Percentiles rank a stretch among this genome's conserved stretches.
Evolutionary conservation across 2,797 vertebrate genomes (phyloP).

Genomic region (Galagoides demidoff): DNA sequence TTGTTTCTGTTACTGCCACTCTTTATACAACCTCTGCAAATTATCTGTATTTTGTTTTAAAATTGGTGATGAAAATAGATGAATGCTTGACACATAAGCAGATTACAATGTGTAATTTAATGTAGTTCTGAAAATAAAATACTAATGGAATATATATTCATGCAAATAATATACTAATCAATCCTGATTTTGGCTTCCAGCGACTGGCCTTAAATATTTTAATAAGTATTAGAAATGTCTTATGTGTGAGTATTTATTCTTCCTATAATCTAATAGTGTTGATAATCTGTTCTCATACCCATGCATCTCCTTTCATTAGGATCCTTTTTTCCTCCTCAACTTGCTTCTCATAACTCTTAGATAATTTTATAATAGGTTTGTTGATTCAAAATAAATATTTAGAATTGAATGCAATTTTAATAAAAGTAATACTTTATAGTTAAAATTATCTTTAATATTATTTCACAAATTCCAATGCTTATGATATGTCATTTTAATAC

Average conservation of each 20-base stretch:
- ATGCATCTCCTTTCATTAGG: background rate
- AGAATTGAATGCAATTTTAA: background rate
- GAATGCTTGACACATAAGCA: background rate
- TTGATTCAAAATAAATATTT: background rate
- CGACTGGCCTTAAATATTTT: conserved; percentile 18
- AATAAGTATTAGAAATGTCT: background rate
- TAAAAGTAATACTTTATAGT: background rate
- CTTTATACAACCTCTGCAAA: background rate
- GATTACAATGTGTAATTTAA: background rate
- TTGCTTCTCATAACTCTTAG: background rate
- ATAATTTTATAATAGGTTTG: background rate
- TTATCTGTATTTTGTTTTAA: background rate
- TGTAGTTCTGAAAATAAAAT: background rate
- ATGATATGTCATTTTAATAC: background rate
- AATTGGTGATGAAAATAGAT: background rate
- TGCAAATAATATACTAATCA: background rate
- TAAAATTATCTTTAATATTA: background rate
- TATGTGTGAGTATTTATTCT: background rate
- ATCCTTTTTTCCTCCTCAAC: background rate
- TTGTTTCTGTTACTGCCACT: background rate
- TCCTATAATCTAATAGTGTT: background rate
- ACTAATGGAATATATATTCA: background rate
- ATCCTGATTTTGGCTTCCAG: background rate
- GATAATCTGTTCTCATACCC: background rate
- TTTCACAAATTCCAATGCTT: background rate